Evolutionary conservation across 2,113 vertebrate genomes (phyloP).

Genomic region (Menidia beryllina): DNA sequence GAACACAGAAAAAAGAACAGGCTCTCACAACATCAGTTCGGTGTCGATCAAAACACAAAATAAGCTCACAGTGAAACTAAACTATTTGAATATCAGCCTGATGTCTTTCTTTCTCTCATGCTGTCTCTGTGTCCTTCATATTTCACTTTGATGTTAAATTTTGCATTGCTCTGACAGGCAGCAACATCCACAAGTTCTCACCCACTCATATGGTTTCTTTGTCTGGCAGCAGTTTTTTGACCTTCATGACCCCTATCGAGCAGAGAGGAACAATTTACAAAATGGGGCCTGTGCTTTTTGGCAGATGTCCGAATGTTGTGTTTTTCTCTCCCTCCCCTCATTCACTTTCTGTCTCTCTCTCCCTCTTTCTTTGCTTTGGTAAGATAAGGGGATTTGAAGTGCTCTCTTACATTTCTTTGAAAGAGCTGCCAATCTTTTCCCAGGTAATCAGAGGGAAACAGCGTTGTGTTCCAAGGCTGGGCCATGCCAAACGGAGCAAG

Average conservation of each 20-base stretch:
- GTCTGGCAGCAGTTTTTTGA: constrained; percentile 66
- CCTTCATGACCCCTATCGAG: constrained; percentile 46
- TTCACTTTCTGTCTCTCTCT: constrained; percentile 2
- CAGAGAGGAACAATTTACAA: constrained; percentile 67
- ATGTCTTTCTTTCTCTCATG: constrained; percentile 9
- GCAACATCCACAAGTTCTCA: constrained; percentile 48
- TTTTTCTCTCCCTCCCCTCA: background rate
- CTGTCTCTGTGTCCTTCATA: background rate
- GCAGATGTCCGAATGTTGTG: constrained; percentile 57
- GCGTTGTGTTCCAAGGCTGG: constrained; percentile 61
- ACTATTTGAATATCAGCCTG: constrained; percentile 1
- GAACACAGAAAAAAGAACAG: constrained; percentile 20
- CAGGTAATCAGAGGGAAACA: constrained; percentile 79
- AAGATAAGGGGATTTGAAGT: constrained; percentile 74
- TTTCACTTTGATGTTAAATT: constrained; percentile 52
- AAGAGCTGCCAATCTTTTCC: constrained; percentile 76
- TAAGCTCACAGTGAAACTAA: constrained; percentile 12
- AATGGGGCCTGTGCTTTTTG: constrained; percentile 62
- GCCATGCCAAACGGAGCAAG: constrained; percentile 34
- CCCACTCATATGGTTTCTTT: constrained; percentile 35
- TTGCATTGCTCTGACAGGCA: constrained; percentile 43
- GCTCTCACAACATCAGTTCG: constrained; percentile 25
- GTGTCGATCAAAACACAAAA: constrained; percentile 16
- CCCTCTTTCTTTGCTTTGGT: constrained; percentile 43
- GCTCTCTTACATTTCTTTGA: constrained; percentile 68